These are phyloP conservation scores for Prionace glauca DNA, from an alignment of 2,797 vertebrate genomes.

Conservation along the genomic window DNA sequence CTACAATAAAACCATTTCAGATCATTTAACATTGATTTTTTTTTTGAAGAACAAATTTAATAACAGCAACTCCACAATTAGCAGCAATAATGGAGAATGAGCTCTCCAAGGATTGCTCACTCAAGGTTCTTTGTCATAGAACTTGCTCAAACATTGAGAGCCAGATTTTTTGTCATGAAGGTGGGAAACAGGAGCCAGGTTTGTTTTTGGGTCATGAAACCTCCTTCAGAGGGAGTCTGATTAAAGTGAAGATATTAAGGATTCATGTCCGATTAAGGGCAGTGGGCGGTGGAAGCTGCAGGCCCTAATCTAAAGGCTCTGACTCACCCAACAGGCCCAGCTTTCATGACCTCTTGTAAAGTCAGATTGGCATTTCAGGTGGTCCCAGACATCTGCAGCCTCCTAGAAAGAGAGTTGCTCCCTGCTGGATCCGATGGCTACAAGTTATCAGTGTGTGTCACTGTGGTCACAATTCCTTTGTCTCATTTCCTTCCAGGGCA, in stretches of 20 bases:
- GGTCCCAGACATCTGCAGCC: no score
- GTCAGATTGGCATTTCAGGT: no score
- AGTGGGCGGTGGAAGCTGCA: no score
- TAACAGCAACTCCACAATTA: constrained; percentile 6
- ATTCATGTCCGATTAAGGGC: not conserved
- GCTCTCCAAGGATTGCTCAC: not conserved
- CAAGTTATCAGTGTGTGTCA: no score
- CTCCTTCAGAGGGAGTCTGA: not conserved
- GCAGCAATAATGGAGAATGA: not conserved
- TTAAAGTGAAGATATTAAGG: not conserved
- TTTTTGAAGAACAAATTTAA: not conserved
- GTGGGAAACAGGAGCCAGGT: not conserved
- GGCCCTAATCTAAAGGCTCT: not conserved
- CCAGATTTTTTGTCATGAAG: not conserved
- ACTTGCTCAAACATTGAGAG: not conserved
- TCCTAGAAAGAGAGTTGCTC: no score
- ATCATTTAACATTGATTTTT: constrained; percentile 27
- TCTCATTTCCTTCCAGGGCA: no score
- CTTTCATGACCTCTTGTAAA: no score
- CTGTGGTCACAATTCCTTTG: no score
- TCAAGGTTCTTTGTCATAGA: not conserved
- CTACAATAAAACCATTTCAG: constrained; percentile 16
- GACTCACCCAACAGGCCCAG: no score
- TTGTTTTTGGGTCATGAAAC: not conserved
- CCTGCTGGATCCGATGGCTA: no score